Evolutionary conservation across 2,113 vertebrate species (phyloP).

Genomic region (Eubucco bourcierii): DNA sequence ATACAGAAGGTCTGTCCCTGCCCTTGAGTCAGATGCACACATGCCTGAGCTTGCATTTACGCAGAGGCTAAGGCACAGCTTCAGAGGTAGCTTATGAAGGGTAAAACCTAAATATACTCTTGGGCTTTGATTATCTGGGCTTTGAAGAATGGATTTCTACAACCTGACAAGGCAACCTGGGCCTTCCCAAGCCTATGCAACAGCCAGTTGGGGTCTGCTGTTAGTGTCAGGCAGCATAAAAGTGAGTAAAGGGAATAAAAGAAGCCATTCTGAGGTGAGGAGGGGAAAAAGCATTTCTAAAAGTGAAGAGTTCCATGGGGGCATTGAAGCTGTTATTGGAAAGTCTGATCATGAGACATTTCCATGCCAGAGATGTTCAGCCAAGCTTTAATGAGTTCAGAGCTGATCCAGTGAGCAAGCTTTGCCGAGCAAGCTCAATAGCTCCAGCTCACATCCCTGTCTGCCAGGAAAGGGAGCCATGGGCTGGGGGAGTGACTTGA

Average conservation of each 20-base stretch:
- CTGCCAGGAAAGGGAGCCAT: not conserved
- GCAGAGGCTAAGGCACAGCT: not conserved
- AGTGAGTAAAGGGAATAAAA: not conserved
- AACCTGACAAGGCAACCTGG: not conserved
- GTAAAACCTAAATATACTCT: not conserved
- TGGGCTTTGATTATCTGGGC: not conserved
- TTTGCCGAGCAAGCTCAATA: not conserved
- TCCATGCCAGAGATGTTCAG: not conserved
- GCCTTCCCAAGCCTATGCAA: not conserved
- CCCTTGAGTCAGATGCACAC: not conserved
- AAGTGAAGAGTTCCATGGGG: not conserved
- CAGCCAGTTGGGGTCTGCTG: not conserved
- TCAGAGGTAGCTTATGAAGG: not conserved
- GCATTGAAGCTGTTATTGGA: not conserved
- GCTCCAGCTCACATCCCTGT: not conserved
- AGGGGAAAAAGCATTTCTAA: not conserved
- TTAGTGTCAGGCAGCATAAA: not conserved
- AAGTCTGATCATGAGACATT: not conserved
- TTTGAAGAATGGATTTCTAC: not conserved
- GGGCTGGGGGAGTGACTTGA: not conserved
- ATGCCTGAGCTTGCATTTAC: not conserved
- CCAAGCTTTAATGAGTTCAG: not conserved
- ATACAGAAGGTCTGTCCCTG: not conserved
- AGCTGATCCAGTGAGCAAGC: not conserved
- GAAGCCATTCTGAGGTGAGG: not conserved